Percentiles rank a stretch among this genome's conserved stretches.
phyloP scores from a whole-genome alignment of 2,797 vertebrate genomes.

The Sarcoramphus papa region DNA sequence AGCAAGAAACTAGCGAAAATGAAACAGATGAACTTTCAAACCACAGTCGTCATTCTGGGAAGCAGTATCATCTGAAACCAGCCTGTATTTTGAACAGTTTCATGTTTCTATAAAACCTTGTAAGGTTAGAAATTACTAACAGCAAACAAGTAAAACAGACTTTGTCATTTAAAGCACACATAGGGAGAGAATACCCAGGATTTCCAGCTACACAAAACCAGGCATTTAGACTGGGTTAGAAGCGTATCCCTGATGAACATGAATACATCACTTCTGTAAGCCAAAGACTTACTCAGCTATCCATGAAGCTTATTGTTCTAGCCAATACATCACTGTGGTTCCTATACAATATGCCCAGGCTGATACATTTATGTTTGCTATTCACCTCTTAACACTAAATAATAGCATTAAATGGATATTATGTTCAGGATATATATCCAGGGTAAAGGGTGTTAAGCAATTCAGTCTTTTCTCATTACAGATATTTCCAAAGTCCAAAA shows the following conservation, averaged over 20 bases:
- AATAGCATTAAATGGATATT: background rate
- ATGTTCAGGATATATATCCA: background rate
- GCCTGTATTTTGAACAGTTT: background rate
- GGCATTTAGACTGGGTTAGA: background rate
- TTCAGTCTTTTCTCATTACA: background rate
- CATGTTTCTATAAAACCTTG: background rate
- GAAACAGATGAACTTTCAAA: constrained; percentile 32
- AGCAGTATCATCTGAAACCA: background rate
- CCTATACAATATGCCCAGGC: background rate
- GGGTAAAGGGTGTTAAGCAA: background rate
- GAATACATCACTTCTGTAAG: background rate
- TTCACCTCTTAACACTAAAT: background rate
- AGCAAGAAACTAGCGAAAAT: constrained; percentile 4
- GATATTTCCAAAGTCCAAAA: background rate
- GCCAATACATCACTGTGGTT: background rate
- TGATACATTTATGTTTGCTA: background rate
- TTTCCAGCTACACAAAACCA: background rate
- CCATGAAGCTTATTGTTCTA: background rate
- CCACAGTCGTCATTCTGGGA: background rate
- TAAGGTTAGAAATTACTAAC: background rate
- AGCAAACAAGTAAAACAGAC: background rate
- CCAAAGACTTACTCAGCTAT: background rate
- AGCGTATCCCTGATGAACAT: fast-evolving
- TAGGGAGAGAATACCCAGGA: background rate
- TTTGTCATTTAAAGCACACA: background rate